These are phyloP conservation scores for Psococerastis gibbosa DNA, from an alignment of 2,888 invertebrate genomes.

Conservation along the genomic window DNA sequence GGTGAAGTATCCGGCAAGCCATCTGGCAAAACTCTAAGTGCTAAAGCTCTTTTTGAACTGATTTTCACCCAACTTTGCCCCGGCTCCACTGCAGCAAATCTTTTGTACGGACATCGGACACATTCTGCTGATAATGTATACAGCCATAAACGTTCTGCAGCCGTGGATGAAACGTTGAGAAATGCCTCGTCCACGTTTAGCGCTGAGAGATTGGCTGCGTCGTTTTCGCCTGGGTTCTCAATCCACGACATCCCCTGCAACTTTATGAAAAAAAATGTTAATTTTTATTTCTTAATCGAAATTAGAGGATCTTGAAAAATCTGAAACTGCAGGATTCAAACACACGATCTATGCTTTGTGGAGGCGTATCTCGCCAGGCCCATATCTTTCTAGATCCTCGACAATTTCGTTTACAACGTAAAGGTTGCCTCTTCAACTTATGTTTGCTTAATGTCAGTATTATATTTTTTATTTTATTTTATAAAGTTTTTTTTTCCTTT, in stretches of 20 bases:
- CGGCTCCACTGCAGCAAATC: background rate
- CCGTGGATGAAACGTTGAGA: conserved; percentile 17
- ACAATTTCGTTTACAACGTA: no score
- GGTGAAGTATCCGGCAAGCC: background rate
- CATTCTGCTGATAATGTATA: conserved; percentile 53
- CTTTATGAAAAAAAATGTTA: no score
- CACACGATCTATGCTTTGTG: no score
- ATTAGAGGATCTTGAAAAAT: no score
- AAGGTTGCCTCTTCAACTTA: no score
- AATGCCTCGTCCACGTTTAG: conserved; percentile 19
- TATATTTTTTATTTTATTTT: no score
- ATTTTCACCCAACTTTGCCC: background rate
- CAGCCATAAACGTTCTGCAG: conserved; percentile 25
- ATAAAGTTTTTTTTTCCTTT: no score
- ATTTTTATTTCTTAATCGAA: no score
- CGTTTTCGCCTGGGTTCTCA: conserved; percentile 1
- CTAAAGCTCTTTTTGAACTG: background rate
- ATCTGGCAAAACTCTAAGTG: background rate
- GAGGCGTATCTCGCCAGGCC: no score
- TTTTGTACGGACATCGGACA: conserved; percentile 10
- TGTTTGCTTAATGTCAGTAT: no score
- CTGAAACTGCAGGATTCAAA: no score
- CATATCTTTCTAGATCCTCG: no score
- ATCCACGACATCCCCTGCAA: background rate
- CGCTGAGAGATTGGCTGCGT: conserved; percentile 1